These are phyloP conservation scores for Chloebia gouldiae DNA, from an alignment of 2,113 vertebrate species.

Conservation along the genomic window DNA sequence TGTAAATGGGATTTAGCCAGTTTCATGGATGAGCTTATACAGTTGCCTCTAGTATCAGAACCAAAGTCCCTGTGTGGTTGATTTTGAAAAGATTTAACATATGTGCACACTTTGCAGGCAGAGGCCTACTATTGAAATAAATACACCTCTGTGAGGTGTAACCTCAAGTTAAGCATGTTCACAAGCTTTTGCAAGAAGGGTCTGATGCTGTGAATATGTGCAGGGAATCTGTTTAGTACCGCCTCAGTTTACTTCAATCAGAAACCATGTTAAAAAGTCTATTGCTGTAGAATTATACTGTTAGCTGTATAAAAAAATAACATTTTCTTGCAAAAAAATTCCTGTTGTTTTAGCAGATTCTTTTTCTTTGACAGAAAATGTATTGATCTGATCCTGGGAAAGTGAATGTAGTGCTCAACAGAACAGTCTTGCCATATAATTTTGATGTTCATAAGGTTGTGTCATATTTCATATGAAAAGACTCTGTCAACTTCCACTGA, in stretches of 20 bases:
- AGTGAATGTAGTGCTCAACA: constrained; percentile 20
- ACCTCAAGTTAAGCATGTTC: not conserved
- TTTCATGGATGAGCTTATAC: not conserved
- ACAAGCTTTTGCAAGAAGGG: not conserved
- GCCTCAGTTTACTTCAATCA: not conserved
- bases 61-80: not conserved
- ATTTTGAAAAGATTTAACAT: not conserved
- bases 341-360: constrained; percentile 25
- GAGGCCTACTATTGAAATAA: not conserved
- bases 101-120: not conserved
- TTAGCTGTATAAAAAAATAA: constrained; percentile 24
- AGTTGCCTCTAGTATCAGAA: not conserved
- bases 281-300: not conserved
- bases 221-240: not conserved
- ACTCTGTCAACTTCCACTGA: constrained; percentile 47
- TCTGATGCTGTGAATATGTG: not conserved
- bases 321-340: constrained; percentile 6
- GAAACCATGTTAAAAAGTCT: not conserved
- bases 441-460: constrained; percentile 51
- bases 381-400: constrained; percentile 60
- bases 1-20: not conserved
- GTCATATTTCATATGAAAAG: constrained; percentile 55
- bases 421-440: constrained; percentile 44
- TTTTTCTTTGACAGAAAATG: constrained; percentile 48
- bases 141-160: not conserved